phyloP scores from a whole-genome alignment of 2,888 invertebrate genomes.

The Acanthosoma haemorrhoidale region DNA sequence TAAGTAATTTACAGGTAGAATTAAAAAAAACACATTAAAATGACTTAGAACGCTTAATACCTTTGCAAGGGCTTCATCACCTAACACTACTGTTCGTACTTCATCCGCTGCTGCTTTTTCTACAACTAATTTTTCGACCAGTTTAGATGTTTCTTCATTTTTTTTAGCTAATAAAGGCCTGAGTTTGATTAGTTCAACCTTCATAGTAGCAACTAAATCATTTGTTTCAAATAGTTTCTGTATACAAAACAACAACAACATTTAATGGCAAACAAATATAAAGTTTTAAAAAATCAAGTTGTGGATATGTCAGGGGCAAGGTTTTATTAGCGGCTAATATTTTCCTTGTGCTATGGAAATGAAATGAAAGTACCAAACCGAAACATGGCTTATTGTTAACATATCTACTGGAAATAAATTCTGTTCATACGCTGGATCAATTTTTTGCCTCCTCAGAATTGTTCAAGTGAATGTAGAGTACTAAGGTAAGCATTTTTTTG shows the following conservation, averaged over 20 bases:
- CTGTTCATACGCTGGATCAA: too few relatives aligned
- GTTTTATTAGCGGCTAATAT: too few relatives aligned
- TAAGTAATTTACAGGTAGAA: too few relatives aligned
- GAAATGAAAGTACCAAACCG: too few relatives aligned
- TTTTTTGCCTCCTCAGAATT: too few relatives aligned
- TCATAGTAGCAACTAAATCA: slow-evolving; percentile 76
- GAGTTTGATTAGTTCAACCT: slow-evolving; percentile 71
- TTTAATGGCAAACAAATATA: not conserved
- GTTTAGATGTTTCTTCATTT: slow-evolving; percentile 65
- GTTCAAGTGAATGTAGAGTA: too few relatives aligned
- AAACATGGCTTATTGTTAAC: too few relatives aligned
- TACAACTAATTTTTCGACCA: slow-evolving; percentile 68
- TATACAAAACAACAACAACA: slow-evolving; percentile 36
- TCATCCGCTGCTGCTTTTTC: slow-evolving; percentile 77
- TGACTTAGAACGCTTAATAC: slow-evolving; percentile 46
- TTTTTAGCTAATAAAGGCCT: slow-evolving; percentile 75
- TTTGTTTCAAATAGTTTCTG: slow-evolving; percentile 78
- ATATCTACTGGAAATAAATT: too few relatives aligned
- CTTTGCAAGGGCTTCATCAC: slow-evolving; percentile 79
- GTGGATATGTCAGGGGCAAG: too few relatives aligned
- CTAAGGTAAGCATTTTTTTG: too few relatives aligned
- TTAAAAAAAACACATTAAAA: too few relatives aligned
- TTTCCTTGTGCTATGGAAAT: too few relatives aligned
- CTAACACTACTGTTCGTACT: slow-evolving; percentile 70
- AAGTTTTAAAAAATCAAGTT: not conserved